Percentiles rank a stretch among this genome's conserved stretches.
phyloP scores from a whole-genome alignment of 1,140 invertebrate genomes.

The Procambarus virginalis region DNA sequence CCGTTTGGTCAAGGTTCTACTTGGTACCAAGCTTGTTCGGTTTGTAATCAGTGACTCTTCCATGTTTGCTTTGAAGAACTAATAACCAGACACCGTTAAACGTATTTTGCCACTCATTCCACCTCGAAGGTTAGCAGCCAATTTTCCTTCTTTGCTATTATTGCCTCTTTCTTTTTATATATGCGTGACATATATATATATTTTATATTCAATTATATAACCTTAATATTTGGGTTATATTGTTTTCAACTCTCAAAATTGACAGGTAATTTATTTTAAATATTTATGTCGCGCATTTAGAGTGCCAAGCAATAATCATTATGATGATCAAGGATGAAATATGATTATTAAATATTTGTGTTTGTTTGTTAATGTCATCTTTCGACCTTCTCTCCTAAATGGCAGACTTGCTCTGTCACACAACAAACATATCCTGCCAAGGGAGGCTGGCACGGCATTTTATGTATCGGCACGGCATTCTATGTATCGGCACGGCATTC shows the following conservation, averaged over 20 bases:
- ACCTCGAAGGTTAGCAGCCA: background rate
- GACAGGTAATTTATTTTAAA: no score
- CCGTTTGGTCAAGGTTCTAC: background rate
- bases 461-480: no score
- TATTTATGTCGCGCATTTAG: no score
- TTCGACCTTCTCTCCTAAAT: constrained; percentile 2
- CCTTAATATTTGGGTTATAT: no score
- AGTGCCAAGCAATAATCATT: no score
- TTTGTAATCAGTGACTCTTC: background rate
- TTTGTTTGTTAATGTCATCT: background rate
- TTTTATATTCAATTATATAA: no score
- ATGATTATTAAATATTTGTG: no score
- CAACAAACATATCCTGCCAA: background rate
- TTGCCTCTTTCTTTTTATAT: no score
- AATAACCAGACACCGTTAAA: background rate
- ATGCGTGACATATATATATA: no score
- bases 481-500: no score
- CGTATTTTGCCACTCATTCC: background rate
- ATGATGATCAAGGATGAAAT: no score
- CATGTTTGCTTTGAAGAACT: background rate
- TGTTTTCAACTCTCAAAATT: no score
- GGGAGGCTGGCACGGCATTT: background rate
- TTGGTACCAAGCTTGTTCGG: background rate
- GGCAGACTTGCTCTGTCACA: background rate
- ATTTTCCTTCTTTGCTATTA: background rate